Evolutionary conservation across 2,888 invertebrate genomes (phyloP).

Genomic region (Aleiodes leptofemur): DNA sequence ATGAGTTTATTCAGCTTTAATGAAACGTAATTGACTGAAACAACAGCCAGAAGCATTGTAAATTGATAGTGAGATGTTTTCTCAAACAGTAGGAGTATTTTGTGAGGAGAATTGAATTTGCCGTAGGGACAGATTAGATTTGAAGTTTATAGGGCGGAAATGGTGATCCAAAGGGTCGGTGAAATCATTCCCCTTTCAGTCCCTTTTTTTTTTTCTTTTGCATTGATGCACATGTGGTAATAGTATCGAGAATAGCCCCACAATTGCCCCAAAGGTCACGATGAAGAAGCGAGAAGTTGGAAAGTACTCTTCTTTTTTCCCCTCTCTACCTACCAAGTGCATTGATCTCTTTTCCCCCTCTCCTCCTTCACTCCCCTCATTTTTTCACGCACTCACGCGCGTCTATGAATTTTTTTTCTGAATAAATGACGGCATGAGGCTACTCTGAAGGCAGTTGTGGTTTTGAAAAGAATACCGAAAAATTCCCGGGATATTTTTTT

Average conservation of each 20-base stretch:
- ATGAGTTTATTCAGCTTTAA: neutral
- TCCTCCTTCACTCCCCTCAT: neutral
- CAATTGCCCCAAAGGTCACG: slow-evolving; percentile 33
- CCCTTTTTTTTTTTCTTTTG: neutral
- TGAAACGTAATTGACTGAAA: slow-evolving; percentile 38
- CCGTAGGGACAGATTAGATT: slow-evolving; percentile 72
- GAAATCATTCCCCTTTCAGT: slow-evolving; percentile 7
- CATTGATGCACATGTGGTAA: slow-evolving; percentile 5
- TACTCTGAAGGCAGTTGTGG: slow-evolving; percentile 41
- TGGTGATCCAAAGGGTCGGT: slow-evolving; percentile 53
- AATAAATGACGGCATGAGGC: slow-evolving; percentile 11
- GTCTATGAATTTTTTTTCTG: slow-evolving; percentile 26
- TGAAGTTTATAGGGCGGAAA: slow-evolving; percentile 74
- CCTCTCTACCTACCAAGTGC: neutral
- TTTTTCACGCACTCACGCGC: slow-evolving; percentile 22
- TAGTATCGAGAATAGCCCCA: slow-evolving; percentile 24
- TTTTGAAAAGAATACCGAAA: slow-evolving; percentile 43
- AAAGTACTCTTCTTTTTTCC: slow-evolving; percentile 26
- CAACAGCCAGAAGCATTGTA: slow-evolving; percentile 30
- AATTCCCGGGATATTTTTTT: slow-evolving; percentile 34
- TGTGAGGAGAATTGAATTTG: slow-evolving; percentile 60
- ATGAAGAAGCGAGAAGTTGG: slow-evolving; percentile 33
- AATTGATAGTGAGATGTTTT: slow-evolving; percentile 32
- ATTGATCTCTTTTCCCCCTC: slow-evolving; percentile 17
- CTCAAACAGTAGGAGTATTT: slow-evolving; percentile 40